These are phyloP conservation scores for Pteromalus puparum DNA, from an alignment of 1,140 invertebrate genomes.

Conservation along the genomic window DNA sequence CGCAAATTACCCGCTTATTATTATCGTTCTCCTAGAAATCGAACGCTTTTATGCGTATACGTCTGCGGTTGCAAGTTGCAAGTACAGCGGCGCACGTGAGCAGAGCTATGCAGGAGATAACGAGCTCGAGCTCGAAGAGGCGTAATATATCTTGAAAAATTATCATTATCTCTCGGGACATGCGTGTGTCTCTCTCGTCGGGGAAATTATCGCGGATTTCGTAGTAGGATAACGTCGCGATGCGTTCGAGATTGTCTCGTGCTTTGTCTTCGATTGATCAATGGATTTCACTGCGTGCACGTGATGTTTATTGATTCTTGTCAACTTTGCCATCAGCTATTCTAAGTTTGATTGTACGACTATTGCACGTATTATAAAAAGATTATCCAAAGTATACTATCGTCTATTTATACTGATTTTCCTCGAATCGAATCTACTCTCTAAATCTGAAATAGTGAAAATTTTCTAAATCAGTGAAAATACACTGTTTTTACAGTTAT, in stretches of 20 bases:
- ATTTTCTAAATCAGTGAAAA: no score
- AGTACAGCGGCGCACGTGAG: neutral
- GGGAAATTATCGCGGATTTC: neutral
- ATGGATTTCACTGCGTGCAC: neutral
- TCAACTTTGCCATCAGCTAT: no score
- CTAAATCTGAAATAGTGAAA: no score
- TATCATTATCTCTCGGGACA: conserved; percentile 21
- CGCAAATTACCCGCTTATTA: conserved; percentile 38
- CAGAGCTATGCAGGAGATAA: neutral
- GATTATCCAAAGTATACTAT: no score
- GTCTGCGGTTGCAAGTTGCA: neutral
- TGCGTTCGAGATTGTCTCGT: neutral
- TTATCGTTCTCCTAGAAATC: neutral
- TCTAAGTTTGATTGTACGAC: no score
- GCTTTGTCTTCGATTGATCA: neutral
- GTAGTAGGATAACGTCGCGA: neutral
- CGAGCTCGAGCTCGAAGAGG: neutral
- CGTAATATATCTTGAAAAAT: conserved; percentile 36
- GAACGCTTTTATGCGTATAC: neutral
- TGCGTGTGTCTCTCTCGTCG: neutral
- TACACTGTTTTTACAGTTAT: no score
- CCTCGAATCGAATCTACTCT: no score
- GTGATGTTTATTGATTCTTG: no score
- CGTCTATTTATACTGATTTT: no score
- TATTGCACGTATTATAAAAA: no score